Evolutionary conservation across 2,888 invertebrate genomes (phyloP).

Genomic region (Mythimna albipuncta): DNA sequence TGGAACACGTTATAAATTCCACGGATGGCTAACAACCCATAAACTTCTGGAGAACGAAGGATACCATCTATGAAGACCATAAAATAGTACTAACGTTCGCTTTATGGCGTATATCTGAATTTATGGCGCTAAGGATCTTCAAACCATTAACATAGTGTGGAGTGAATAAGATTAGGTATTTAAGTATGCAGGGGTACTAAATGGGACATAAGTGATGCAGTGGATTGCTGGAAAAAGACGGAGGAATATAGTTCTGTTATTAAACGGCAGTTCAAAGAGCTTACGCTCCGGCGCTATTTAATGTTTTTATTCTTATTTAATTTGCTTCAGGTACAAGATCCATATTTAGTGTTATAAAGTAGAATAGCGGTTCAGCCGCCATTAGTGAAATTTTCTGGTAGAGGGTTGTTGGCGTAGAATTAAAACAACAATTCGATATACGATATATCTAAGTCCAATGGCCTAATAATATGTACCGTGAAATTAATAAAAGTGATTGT

Average conservation of each 20-base stretch:
- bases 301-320: no score
- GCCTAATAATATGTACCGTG: no score
- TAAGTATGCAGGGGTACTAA: slow-evolving; percentile 36
- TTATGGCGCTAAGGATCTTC: slow-evolving; percentile 76
- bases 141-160: slow-evolving; percentile 77
- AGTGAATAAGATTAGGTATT: slow-evolving; percentile 61
- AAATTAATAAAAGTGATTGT: no score
- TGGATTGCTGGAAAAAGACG: background rate
- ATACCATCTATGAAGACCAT: slow-evolving; percentile 70
- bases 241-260: background rate
- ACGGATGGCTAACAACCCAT: slow-evolving; percentile 71
- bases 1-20: slow-evolving; percentile 57
- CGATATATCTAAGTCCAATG: no score
- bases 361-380: no score
- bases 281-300: no score
- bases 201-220: background rate
- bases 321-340: no score
- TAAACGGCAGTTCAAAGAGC: no score
- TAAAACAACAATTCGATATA: no score
- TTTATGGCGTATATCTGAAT: slow-evolving; percentile 71
- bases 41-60: slow-evolving; percentile 70
- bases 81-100: slow-evolving; percentile 77
- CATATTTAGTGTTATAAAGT: no score
- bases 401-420: no score
- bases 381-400: no score